Evolutionary conservation across 2,888 invertebrate genomes (phyloP), one percentile per base, ranked within the genome.

Genomic region (Synergus umbraculus): DNA sequence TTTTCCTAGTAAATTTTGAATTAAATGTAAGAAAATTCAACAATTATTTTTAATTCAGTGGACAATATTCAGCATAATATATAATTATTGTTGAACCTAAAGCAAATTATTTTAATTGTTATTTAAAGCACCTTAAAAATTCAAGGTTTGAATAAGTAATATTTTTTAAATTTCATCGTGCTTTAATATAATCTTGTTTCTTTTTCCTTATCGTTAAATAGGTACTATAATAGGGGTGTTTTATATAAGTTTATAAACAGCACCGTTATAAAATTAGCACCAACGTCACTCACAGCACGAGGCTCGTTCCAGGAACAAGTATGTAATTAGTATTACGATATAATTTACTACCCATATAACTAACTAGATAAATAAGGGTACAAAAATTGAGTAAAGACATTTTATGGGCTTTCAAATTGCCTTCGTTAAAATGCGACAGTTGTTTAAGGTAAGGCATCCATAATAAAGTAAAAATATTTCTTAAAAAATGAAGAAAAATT

Each of bases 261-360:
- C 37, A 9, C 1, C 9, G n/a, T 41, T 37, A 65, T 65, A 41
- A 41, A 65, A 65, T 65, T 65, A 37, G 41, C 22, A 37, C 43
- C 4, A 63, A 5, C 29, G 63, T 63, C 29, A 63, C 13, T 29
- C 12, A 9, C 18, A 9, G n/a, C n/a, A 66, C 66, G 66, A 66
- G 43, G 9, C 43, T 18, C n/a, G 18, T 66, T 18, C 66, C 66
- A 66, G 18, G 66, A 66, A 18, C 22, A 63, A 66, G 10, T n/a
- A 66, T 18, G 66, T 66, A 66, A 66, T 66, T 66, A 66, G 10
- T 41, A 43, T 65, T 15, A 65, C 64, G 13, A 37, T 65, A 37
- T n/a, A 43, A 43, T 66, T 43, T 43, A 8, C 65, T 43, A 43
- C n/a, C 18, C 41, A 66, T 66, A 37, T 65, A 37, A 65, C 37